A percentile compares a stretch with the other conserved stretches of the same genome.
Conservation (phyloP, 1,140 invertebrate genomes). For the Pantala flavescens region DNA sequence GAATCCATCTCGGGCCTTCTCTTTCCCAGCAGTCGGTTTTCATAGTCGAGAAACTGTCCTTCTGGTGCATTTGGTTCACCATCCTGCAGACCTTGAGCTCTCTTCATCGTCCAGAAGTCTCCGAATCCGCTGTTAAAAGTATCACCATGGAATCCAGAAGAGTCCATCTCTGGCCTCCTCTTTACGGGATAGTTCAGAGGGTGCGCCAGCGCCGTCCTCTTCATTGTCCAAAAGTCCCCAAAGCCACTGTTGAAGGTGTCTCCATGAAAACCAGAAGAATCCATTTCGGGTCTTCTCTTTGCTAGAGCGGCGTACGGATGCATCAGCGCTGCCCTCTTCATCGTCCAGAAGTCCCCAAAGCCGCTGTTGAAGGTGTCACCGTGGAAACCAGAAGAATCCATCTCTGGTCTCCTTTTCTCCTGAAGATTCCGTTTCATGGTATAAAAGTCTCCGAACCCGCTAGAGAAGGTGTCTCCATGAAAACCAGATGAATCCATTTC, state of each 20-base stretch:
- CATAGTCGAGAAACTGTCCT: neutral
- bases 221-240: conserved; percentile 39
- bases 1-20: conserved; percentile 35
- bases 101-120: conserved; percentile 37
- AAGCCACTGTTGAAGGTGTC: conserved; percentile 39
- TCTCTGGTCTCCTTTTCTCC: conserved; percentile 30
- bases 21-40: conserved; percentile 22
- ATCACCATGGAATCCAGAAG: conserved; percentile 37
- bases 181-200: conserved; percentile 17
- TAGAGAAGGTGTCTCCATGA: conserved; percentile 37
- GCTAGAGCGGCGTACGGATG: neutral
- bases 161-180: conserved; percentile 35
- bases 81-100: conserved; percentile 19
- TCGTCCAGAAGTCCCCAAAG: conserved; percentile 40
- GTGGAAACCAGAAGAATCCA: conserved; percentile 35
- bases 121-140: conserved; percentile 38
- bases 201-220: conserved; percentile 26
- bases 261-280: conserved; percentile 35
- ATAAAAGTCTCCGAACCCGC: conserved; percentile 39
- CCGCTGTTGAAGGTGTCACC: conserved; percentile 38
- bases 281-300: conserved; percentile 32
- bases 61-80: neutral
- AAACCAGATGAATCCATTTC: conserved; percentile 36
- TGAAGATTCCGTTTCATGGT: conserved; percentile 33
- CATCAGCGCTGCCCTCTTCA: conserved; percentile 30